These are phyloP conservation scores for Dipodomys spectabilis DNA, from an alignment of 2,113 vertebrate genomes.

Conservation along the genomic window DNA sequence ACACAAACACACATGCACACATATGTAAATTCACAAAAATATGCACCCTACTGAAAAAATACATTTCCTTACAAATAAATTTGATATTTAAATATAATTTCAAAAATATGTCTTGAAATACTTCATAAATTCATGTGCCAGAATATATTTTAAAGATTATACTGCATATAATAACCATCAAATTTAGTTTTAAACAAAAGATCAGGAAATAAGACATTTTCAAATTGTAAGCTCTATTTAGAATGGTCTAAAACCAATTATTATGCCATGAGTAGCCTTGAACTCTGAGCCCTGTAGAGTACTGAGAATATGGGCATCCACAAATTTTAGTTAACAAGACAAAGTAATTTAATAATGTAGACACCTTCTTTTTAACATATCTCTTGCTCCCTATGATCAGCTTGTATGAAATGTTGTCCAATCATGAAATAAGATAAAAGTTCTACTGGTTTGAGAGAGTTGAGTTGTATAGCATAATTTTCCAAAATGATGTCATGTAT, in stretches of 20 bases:
- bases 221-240: background rate
- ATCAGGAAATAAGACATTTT: background rate
- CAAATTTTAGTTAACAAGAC: background rate
- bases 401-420: background rate
- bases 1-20: background rate
- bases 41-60: background rate
- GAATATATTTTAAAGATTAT: background rate
- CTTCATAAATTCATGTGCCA: background rate
- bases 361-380: background rate
- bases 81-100: slow-evolving; percentile 42
- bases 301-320: background rate
- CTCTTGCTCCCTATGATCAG: background rate
- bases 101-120: background rate
- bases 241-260: background rate
- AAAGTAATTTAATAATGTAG: background rate
- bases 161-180: background rate
- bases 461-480: slow-evolving; percentile 57
- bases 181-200: background rate
- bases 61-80: background rate
- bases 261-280: background rate
- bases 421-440: background rate
- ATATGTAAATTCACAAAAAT: background rate
- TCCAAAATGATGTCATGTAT: slow-evolving; percentile 55
- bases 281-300: background rate
- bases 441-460: background rate